A percentile compares a stretch with the other conserved stretches of the same genome.
Conservation (phyloP, 1,140 invertebrate genomes). For the Chironomus striatipennis region DNA sequence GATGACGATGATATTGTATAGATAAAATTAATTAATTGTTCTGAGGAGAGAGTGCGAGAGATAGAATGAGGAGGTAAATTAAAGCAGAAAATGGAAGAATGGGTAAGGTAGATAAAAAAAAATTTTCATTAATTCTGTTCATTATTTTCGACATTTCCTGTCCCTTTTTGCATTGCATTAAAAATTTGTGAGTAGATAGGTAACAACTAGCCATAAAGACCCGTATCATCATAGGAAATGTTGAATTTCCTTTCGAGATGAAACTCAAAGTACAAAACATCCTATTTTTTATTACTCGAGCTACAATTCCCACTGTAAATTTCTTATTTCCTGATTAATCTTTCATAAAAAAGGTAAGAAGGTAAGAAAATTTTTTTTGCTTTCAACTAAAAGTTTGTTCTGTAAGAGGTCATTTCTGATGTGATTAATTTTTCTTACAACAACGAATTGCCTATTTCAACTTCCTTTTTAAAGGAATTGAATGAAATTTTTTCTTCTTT, state of each 20-base stretch:
- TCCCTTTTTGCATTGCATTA: neutral
- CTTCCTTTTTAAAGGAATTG: too few species aligned
- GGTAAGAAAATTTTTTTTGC: neutral
- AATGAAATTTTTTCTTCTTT: too few species aligned
- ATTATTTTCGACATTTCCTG: neutral
- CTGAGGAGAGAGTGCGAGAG: neutral
- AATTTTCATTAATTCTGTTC: slow-evolving; percentile 23
- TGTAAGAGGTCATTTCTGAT: neutral
- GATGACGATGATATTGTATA: slow-evolving; percentile 18
- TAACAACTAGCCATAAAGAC: neutral
- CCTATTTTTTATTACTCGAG: neutral
- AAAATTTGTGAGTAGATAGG: neutral
- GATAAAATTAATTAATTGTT: slow-evolving; percentile 22
- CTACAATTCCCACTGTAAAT: neutral
- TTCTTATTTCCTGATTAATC: neutral
- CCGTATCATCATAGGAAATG: neutral
- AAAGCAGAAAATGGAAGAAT: neutral
- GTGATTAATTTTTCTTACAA: neutral
- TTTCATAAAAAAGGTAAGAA: neutral
- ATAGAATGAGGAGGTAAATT: neutral
- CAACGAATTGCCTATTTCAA: too few species aligned
- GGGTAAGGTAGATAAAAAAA: neutral
- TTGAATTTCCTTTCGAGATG: neutral
- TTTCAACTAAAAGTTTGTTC: neutral
- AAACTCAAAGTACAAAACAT: slow-evolving; percentile 6